Conservation (phyloP, 2,113 vertebrate genomes). For the Amblyornis subalaris region DNA sequence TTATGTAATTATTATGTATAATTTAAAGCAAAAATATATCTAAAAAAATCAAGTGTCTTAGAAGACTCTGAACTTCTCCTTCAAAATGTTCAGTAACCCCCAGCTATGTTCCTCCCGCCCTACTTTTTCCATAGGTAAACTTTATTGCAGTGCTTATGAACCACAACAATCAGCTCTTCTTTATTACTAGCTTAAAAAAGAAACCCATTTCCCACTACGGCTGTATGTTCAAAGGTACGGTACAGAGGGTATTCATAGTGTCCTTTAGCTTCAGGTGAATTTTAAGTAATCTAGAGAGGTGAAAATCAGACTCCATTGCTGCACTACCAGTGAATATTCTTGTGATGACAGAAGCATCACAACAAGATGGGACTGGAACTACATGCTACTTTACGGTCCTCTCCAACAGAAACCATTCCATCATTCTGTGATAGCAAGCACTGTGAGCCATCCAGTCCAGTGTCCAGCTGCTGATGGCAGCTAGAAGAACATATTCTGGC, state of each 20-base stretch:
- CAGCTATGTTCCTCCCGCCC: not conserved
- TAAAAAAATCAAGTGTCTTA: not conserved
- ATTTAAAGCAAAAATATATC: not conserved
- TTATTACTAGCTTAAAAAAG: not conserved
- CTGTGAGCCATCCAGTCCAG: not conserved
- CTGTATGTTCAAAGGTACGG: not conserved
- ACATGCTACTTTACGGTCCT: not conserved
- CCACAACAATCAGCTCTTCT: not conserved
- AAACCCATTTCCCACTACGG: not conserved
- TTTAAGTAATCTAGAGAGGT: not conserved
- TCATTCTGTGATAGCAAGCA: not conserved
- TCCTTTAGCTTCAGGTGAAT: not conserved
- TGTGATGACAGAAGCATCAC: not conserved
- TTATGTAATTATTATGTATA: not conserved
- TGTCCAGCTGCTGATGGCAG: accelerated
- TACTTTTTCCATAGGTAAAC: not conserved
- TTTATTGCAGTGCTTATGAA: not conserved
- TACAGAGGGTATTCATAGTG: not conserved
- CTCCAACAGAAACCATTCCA: not conserved
- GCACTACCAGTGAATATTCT: not conserved
- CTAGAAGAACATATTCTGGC: not conserved
- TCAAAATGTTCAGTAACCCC: not conserved
- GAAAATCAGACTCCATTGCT: not conserved
- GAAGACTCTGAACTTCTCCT: not conserved
- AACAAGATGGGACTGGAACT: not conserved